These are phyloP conservation scores for Himalopsyche phryganea DNA, from an alignment of 1,140 invertebrate species.

Conservation along the genomic window DNA sequence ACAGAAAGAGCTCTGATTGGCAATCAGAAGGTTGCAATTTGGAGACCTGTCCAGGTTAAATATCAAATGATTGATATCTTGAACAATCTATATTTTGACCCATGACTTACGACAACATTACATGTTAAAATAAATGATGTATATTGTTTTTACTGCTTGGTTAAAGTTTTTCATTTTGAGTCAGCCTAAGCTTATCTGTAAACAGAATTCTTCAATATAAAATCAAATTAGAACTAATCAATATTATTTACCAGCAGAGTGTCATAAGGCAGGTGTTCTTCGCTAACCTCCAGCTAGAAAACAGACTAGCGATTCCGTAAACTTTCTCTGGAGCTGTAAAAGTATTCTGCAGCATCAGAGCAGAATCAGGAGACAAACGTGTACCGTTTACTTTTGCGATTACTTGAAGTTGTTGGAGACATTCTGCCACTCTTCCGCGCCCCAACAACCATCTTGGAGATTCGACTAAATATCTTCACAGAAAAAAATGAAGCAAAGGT, in stretches of 20 bases:
- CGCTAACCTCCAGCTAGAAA: constrained; percentile 54
- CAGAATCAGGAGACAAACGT: constrained; percentile 44
- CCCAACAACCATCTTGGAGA: constrained; percentile 65
- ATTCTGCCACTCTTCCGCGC: constrained; percentile 55
- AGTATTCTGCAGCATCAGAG: constrained; percentile 38
- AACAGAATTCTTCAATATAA: too few species aligned
- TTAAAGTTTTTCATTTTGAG: too few species aligned
- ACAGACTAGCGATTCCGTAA: constrained; percentile 55
- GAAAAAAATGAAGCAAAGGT: not conserved
- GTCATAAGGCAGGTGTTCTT: constrained; percentile 46
- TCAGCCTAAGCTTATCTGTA: too few species aligned
- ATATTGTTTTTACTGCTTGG: too few species aligned
- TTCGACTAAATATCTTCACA: constrained; percentile 55
- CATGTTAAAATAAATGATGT: too few species aligned
- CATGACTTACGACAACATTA: too few species aligned
- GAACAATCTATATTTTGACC: too few species aligned
- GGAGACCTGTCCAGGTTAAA: too few species aligned
- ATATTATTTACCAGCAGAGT: constrained; percentile 16
- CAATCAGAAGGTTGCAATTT: too few species aligned
- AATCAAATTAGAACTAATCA: too few species aligned
- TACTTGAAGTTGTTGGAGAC: constrained; percentile 54
- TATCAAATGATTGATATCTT: too few species aligned
- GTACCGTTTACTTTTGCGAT: constrained; percentile 65
- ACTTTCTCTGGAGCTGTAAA: constrained; percentile 38
- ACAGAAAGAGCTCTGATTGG: too few species aligned